phyloP scores from a whole-genome alignment of 2,888 invertebrate genomes.

The Scotopteryx bipunctaria region DNA sequence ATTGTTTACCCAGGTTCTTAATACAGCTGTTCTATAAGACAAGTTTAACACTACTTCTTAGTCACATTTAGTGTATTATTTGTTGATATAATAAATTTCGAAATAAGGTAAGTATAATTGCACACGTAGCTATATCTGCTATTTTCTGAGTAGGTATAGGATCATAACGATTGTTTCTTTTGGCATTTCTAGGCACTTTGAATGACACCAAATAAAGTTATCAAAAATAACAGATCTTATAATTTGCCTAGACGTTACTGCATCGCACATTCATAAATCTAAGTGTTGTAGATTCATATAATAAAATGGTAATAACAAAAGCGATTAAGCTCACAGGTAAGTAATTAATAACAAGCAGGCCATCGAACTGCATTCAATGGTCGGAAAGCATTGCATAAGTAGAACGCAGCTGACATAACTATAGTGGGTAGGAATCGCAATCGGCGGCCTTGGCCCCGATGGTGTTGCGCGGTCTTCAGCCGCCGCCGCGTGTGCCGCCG shows the following conservation, averaged over 20 bases:
- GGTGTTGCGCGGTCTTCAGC: constrained; percentile 69
- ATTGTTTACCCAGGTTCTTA: too few relatives aligned
- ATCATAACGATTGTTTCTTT: too few relatives aligned
- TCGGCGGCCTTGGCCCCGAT: constrained; percentile 73
- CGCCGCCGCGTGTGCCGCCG: constrained; percentile 44
- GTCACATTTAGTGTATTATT: too few relatives aligned
- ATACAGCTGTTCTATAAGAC: too few relatives aligned
- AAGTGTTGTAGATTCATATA: constrained; percentile 10
- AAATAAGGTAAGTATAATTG: too few relatives aligned
- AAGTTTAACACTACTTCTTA: too few relatives aligned
- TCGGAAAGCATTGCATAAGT: constrained; percentile 75
- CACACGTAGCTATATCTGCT: too few relatives aligned
- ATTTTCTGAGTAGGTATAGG: too few relatives aligned
- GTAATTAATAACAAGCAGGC: constrained; percentile 48
- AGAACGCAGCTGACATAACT: constrained; percentile 81
- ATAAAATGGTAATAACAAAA: constrained; percentile 14
- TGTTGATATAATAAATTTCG: too few relatives aligned
- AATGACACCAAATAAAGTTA: constrained; percentile 15
- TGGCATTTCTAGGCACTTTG: too few relatives aligned
- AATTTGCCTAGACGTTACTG: neutral
- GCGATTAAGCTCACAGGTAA: constrained; percentile 7
- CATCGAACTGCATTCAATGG: constrained; percentile 75
- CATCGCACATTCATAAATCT: neutral
- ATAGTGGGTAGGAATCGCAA: constrained; percentile 60
- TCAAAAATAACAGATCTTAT: neutral